Base-by-base conservation (phyloP, 1,140 invertebrate genomes). In the Bombus polaris region DNA sequence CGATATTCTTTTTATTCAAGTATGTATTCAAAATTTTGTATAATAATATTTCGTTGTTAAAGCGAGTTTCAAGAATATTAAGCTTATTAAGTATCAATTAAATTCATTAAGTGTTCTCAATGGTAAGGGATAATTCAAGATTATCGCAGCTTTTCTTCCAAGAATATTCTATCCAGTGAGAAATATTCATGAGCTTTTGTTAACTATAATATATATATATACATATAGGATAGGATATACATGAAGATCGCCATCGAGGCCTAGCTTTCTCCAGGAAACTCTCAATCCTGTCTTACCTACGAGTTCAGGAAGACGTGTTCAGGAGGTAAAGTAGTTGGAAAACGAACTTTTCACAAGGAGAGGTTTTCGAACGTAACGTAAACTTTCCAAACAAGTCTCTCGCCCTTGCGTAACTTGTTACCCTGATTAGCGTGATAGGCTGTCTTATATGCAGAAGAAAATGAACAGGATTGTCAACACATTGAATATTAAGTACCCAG, bases 281-380 rank as follows among this genome's bases (percentile, higher is more conserved):
- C 42, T 76, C 70, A 73, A 77, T 87, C 89, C 68, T 81, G 79
- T 86, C 70, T 72, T 66, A 44, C 75, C 68, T 35, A 47, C 70
- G 87, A 90, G 77, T 86, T 90, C 81, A 77, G 70, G 70, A 90
- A 84, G 74, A 88, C 87, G 89, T 90, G 89, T 90, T 84, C 78
- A 59, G 89, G 84, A 90, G 83, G 73, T 79, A 86, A 90, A 90
- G 88, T 81, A 84, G 80, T 70, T 68, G 42, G 39, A 73, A 32
- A 72, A 83, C 65, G 81, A 87, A 90, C 75, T 89, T 87, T 75
- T 77, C 78, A 73, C 87, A 80, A 87, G 68, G 15, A 66, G 42
- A 79, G 79, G 71, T 82, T 47, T 57, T 65, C 62, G 42, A 68
- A 62, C n/a, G 75, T 85, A 57, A 71, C 59, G 22, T 28, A 28